Conservation (phyloP, 1,140 invertebrate genomes). For the Diachasma alloeum region DNA sequence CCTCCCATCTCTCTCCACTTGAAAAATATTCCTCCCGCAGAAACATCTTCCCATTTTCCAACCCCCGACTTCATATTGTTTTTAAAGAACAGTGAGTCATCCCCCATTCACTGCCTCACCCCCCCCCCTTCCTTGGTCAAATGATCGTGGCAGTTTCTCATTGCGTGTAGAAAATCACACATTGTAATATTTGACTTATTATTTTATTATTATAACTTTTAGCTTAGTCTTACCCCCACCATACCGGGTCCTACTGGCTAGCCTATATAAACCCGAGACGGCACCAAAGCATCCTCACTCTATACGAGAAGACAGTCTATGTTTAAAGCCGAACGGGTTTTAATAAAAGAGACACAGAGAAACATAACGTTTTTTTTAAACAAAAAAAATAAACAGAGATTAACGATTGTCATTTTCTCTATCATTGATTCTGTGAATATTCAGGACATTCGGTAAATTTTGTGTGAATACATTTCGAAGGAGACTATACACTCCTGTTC, state of each 20-base stretch:
- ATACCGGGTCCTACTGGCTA: constrained; percentile 37
- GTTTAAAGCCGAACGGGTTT: constrained; percentile 46
- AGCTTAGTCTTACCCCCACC: constrained; percentile 46
- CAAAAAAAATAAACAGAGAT: neutral
- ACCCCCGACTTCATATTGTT: no score
- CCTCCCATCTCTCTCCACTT: no score
- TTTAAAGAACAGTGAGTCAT: no score
- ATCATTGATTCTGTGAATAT: neutral
- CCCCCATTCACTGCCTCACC: no score
- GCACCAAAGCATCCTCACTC: constrained; percentile 56
- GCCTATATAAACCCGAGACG: constrained; percentile 58
- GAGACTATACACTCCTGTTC: neutral
- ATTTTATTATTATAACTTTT: constrained; percentile 51
- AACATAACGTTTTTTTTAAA: neutral
- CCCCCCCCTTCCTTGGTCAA: no score
- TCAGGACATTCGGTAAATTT: neutral
- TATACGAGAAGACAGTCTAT: constrained; percentile 56
- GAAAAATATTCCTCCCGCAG: no score
- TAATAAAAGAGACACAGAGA: neutral
- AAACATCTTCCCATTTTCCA: no score
- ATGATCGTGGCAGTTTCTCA: neutral
- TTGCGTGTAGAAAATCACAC: constrained; percentile 31
- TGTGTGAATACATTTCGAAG: neutral
- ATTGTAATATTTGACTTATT: constrained; percentile 41
- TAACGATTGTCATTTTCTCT: neutral